These are phyloP conservation scores for Agriopis aurantiaria DNA, from an alignment of 2,888 invertebrate species.

Conservation along the genomic window DNA sequence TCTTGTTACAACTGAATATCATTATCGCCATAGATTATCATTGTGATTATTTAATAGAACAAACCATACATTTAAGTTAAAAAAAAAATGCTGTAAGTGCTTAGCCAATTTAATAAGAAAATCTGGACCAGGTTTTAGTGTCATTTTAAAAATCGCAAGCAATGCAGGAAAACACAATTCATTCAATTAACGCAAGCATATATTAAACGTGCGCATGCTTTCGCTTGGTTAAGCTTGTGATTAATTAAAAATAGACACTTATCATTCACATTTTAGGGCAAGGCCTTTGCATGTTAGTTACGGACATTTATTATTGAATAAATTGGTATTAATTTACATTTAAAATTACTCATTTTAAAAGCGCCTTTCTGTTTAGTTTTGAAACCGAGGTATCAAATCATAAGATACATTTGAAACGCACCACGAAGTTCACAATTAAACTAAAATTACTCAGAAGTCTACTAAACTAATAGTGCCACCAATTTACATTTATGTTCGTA, in stretches of 20 bases:
- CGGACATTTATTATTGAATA: neutral
- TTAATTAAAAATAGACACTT: slow-evolving; percentile 2
- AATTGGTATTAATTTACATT: neutral
- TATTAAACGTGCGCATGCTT: slow-evolving; percentile 10
- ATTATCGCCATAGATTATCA: neutral
- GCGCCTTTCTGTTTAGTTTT: neutral
- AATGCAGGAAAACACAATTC: neutral
- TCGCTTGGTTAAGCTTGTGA: slow-evolving; percentile 11
- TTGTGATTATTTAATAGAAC: no score
- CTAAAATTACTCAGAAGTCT: no score
- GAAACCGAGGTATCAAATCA: neutral
- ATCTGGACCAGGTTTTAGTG: no score
- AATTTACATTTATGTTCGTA: no score
- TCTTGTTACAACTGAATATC: neutral
- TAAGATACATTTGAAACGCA: neutral
- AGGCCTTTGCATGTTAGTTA: slow-evolving; percentile 5
- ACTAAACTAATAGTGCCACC: no score
- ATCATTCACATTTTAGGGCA: slow-evolving; percentile 20
- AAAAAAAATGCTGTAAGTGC: no score
- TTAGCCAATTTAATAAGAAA: no score
- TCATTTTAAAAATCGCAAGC: neutral
- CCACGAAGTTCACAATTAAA: neutral
- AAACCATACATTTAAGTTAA: no score
- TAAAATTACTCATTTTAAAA: neutral
- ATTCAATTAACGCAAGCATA: no score